Evolutionary conservation across 1,140 invertebrate genomes (phyloP).

Genomic region (Drosophila sulfurigaster): DNA sequence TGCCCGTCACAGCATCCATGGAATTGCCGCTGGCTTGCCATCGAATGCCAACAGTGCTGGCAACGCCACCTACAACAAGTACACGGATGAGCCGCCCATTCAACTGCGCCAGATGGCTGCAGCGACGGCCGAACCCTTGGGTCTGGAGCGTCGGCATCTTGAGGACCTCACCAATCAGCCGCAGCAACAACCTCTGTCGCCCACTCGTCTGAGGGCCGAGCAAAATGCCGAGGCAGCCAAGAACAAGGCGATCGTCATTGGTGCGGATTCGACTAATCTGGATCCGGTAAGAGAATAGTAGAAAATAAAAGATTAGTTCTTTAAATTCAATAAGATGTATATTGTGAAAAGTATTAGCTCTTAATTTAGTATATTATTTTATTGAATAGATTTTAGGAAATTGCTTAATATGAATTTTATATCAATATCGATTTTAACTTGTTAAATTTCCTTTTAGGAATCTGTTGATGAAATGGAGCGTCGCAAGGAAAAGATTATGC

Average conservation of each 20-base stretch:
- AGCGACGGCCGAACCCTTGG: slow-evolving; percentile 42
- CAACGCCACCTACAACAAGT: slow-evolving; percentile 83
- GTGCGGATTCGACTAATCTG: slow-evolving; percentile 88
- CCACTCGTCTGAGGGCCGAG: slow-evolving; percentile 64
- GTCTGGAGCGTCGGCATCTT: slow-evolving; percentile 67
- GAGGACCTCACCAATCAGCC: slow-evolving; percentile 77
- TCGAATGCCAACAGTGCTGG: slow-evolving; percentile 60
- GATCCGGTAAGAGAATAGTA: slow-evolving; percentile 87
- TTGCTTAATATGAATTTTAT: too few species aligned
- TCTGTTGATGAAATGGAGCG: slow-evolving; percentile 94
- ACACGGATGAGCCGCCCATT: slow-evolving; percentile 78
- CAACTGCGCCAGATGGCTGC: slow-evolving; percentile 68
- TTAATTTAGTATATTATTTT: too few species aligned
- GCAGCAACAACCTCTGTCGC: slow-evolving; percentile 57
- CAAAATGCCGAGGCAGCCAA: slow-evolving; percentile 84
- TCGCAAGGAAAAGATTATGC: slow-evolving; percentile 95
- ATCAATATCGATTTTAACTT: background rate
- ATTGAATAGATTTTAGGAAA: too few species aligned
- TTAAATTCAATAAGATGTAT: background rate
- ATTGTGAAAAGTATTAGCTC: too few species aligned
- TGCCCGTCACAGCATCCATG: slow-evolving; percentile 53
- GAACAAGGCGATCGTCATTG: slow-evolving; percentile 89
- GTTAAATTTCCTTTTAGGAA: slow-evolving; percentile 77
- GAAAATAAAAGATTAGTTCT: too few species aligned
- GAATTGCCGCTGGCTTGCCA: slow-evolving; percentile 45